These are phyloP conservation scores for Pteruthius melanotis DNA, from an alignment of 2,113 vertebrate species.

Conservation along the genomic window DNA sequence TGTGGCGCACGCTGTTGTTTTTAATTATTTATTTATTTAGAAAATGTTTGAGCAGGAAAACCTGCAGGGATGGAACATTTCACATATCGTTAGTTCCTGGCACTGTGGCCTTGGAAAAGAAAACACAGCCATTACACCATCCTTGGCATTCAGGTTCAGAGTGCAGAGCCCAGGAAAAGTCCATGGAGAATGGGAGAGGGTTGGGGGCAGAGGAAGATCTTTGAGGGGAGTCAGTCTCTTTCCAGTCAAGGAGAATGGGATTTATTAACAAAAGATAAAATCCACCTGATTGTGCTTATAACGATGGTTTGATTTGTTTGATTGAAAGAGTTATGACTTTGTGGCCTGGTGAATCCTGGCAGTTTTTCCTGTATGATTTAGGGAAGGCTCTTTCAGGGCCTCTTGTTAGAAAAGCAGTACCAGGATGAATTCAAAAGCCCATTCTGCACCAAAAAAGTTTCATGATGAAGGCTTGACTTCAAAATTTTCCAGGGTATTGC, in stretches of 20 bases:
- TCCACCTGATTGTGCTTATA: background rate
- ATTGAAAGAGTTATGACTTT: background rate
- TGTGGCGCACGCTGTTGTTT: constrained; percentile 49
- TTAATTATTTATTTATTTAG: constrained; percentile 91
- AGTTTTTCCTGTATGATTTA: background rate
- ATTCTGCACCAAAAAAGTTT: background rate
- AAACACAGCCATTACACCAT: background rate
- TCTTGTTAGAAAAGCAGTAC: background rate
- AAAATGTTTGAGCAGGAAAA: constrained; percentile 83
- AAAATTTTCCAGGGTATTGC: background rate
- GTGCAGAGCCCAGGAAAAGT: background rate
- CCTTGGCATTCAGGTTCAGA: background rate
- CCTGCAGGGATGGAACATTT: constrained; percentile 68
- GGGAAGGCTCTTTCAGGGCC: background rate
- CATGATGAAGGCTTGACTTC: accelerated
- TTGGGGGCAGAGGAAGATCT: background rate
- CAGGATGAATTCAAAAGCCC: background rate
- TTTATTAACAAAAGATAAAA: background rate
- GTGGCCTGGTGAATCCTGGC: background rate
- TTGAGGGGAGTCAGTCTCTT: too few relatives aligned
- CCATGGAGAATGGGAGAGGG: background rate
- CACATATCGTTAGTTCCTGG: constrained; percentile 47
- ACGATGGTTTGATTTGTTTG: background rate
- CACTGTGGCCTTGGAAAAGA: accelerated
- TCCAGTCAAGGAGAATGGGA: background rate